A percentile compares a stretch with the other conserved stretches of the same genome.
These are phyloP conservation scores for Poeciliopsis turrubarensis DNA, from an alignment of 2,113 vertebrate species.

Conservation along the genomic window DNA sequence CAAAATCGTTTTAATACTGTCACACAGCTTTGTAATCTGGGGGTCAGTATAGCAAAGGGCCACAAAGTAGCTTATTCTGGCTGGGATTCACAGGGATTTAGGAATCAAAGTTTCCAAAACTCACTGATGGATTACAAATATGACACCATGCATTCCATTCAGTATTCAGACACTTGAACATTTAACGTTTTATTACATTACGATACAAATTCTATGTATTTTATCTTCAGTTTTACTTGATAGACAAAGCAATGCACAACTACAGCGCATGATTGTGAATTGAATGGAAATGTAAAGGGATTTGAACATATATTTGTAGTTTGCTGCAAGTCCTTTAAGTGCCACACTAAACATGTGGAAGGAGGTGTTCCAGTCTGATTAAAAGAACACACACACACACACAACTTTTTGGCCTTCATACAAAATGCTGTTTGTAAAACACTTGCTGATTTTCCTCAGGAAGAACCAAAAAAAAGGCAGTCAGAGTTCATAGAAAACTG, in stretches of 20 bases:
- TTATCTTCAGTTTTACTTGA: not conserved
- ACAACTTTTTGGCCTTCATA: not conserved
- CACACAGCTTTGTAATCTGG: constrained; percentile 38
- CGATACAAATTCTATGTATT: not conserved
- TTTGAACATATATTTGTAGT: not conserved
- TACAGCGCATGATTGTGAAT: not conserved
- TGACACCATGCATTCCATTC: not conserved
- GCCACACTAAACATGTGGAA: not conserved
- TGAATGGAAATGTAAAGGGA: not conserved
- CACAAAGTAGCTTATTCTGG: constrained; percentile 4
- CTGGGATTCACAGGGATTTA: constrained; percentile 4
- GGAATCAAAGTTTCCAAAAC: not conserved
- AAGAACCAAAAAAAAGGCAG: not conserved
- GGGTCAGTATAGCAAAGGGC: constrained; percentile 34
- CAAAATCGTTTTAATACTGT: constrained; percentile 50
- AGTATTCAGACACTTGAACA: not conserved
- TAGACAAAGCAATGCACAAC: not conserved
- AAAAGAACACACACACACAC: not conserved
- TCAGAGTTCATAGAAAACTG: not conserved
- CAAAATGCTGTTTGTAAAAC: not conserved
- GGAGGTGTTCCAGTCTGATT: not conserved
- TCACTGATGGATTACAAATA: not conserved
- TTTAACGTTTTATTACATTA: not conserved
- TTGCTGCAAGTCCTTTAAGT: not conserved
- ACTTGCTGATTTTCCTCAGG: not conserved